These are phyloP conservation scores for Aricia artaxerxes DNA, from an alignment of 2,888 invertebrate genomes.

Conservation along the genomic window DNA sequence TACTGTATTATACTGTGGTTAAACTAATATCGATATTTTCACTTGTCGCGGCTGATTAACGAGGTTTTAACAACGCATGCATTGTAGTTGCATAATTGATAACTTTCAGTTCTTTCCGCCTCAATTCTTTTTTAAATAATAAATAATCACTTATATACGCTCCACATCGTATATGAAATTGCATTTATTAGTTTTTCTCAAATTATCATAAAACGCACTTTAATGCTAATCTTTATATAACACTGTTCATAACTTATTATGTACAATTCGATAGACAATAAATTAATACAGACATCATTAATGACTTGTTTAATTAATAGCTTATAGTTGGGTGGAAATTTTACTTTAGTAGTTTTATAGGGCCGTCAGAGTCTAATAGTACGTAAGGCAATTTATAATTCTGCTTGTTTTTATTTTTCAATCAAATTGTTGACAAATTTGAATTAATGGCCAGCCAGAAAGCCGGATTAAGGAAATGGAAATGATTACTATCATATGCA, in stretches of 20 bases:
- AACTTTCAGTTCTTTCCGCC: conserved; percentile 11
- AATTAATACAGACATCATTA: not conserved
- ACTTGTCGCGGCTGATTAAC: not conserved
- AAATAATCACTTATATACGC: conserved; percentile 9
- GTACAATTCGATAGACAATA: not conserved
- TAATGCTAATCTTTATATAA: not conserved
- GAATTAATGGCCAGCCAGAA: too few species aligned
- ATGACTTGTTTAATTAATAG: not conserved
- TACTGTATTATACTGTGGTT: not conserved
- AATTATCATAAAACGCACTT: conserved; percentile 1
- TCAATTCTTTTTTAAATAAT: not conserved
- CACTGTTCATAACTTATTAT: not conserved
- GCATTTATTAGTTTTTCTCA: not conserved
- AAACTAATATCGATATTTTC: not conserved
- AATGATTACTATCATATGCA: too few species aligned
- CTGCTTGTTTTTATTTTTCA: too few species aligned
- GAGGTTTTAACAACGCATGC: conserved; percentile 16
- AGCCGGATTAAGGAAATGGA: too few species aligned
- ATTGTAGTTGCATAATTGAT: not conserved
- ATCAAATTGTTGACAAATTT: too few species aligned
- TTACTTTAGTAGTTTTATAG: not conserved
- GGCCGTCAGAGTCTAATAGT: not conserved
- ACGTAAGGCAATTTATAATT: too few species aligned
- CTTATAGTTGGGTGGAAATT: not conserved
- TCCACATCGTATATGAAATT: not conserved